Percentiles rank a stretch among this genome's conserved stretches.
Evolutionary conservation across 1,140 invertebrate genomes (phyloP).

Genomic region (Drosophila pandora): DNA sequence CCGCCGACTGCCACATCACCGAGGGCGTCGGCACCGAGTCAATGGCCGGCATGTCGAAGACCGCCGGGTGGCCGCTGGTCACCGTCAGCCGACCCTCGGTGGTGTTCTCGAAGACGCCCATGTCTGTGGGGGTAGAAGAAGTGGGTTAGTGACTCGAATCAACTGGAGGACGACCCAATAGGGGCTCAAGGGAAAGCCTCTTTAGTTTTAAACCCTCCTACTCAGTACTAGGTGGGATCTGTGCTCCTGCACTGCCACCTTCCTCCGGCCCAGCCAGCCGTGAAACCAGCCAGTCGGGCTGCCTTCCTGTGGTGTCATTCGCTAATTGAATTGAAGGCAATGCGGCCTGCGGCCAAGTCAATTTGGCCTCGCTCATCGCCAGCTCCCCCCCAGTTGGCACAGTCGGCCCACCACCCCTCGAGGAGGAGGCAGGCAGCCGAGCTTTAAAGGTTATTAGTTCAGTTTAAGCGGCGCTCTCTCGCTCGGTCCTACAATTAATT

Average conservation of each 20-base stretch:
- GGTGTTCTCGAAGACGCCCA: conserved; percentile 91
- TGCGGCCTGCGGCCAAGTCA: conserved; percentile 41
- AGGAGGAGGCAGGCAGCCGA: conserved; percentile 3
- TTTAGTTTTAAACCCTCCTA: too few relatives aligned
- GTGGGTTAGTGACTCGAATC: too few relatives aligned
- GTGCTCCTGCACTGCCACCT: background rate
- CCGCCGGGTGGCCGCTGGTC: conserved; percentile 90
- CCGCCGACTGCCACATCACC: conserved; percentile 92
- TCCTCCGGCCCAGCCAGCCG: background rate
- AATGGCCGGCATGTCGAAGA: conserved; percentile 91
- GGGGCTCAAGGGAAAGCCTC: too few relatives aligned
- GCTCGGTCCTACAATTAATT: conserved; percentile 70
- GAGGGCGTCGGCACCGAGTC: conserved; percentile 92
- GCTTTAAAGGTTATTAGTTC: conserved; percentile 80
- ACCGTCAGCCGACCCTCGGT: conserved; percentile 88
- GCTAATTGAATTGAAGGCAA: conserved; percentile 53
- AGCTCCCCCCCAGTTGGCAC: too few relatives aligned
- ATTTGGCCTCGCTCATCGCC: conserved; percentile 31
- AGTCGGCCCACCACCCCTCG: background rate
- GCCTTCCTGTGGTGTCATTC: conserved; percentile 35
- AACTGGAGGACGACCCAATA: too few relatives aligned
- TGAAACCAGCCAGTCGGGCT: background rate
- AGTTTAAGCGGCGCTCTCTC: conserved; percentile 64
- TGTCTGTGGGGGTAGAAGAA: conserved; percentile 86
- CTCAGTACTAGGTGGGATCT: too few relatives aligned